phyloP scores from a whole-genome alignment of 2,888 invertebrate species.

The Tetramorium bicarinatum region DNA sequence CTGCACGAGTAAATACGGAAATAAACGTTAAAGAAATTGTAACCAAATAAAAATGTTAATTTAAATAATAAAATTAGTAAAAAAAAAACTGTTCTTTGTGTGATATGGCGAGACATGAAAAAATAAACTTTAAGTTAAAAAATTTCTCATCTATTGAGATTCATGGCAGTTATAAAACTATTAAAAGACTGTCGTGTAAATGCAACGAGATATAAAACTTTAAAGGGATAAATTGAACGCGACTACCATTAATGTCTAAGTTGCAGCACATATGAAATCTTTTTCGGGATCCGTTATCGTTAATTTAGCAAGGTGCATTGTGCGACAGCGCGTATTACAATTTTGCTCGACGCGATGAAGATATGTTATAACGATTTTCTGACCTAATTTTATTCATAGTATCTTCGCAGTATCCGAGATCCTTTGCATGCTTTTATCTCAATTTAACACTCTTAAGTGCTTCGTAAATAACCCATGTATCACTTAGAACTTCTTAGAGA shows the following conservation, averaged over 20 bases:
- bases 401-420: not conserved
- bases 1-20: not conserved
- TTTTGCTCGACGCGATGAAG: constrained; percentile 13
- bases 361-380: constrained; percentile 13
- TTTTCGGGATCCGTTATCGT: not conserved
- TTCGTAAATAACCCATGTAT: constrained; percentile 12
- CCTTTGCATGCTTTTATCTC: constrained; percentile 8
- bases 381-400: constrained; percentile 11
- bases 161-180: not conserved
- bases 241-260: not conserved
- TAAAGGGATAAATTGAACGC: constrained; percentile 18
- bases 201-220: not conserved
- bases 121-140: not conserved
- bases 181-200: constrained; percentile 4
- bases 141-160: not conserved
- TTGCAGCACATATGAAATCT: not conserved
- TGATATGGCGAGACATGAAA: not conserved
- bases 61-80: not conserved
- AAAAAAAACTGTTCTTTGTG: not conserved
- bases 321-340: not conserved
- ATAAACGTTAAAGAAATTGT: not conserved
- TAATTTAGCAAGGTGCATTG: not conserved
- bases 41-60: not conserved
- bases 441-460: constrained; percentile 20
- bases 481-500: not conserved